Conservation (phyloP, 1,140 invertebrate genomes). For the Penaeus vannamei region DNA sequence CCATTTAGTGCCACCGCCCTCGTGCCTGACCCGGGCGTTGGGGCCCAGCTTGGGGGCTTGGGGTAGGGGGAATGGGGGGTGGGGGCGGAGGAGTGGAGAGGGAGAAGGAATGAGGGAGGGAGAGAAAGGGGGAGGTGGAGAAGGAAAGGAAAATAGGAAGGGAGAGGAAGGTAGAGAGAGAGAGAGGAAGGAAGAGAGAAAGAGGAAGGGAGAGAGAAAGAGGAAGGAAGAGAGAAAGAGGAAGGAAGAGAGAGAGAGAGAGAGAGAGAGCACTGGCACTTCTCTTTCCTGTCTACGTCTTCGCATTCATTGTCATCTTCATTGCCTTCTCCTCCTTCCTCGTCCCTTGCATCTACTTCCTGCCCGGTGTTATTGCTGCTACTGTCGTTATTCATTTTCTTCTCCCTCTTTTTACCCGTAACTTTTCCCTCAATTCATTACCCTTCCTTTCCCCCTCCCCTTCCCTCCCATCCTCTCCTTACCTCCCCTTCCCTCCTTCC, state of each 20-base stretch:
- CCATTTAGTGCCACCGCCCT: conserved; percentile 38
- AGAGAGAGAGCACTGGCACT: too few relatives aligned
- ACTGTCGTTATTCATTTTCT: not conserved
- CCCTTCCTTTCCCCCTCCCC: not conserved
- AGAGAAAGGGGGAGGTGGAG: too few relatives aligned
- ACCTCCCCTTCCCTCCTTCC: not conserved
- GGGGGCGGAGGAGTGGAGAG: not conserved
- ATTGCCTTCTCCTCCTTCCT: too few relatives aligned
- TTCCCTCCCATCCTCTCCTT: not conserved
- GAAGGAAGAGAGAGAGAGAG: too few relatives aligned
- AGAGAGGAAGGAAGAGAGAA: too few relatives aligned
- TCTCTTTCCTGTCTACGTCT: too few relatives aligned
- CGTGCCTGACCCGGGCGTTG: conserved; percentile 7
- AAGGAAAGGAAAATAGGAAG: too few relatives aligned
- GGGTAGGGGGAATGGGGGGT: not conserved
- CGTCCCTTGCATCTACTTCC: not conserved
- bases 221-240: too few relatives aligned
- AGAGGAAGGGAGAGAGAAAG: too few relatives aligned
- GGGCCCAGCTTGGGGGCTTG: not conserved
- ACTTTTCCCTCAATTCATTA: not conserved
- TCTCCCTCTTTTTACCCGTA: not conserved
- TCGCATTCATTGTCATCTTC: too few relatives aligned
- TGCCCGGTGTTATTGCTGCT: not conserved
- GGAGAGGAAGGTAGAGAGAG: too few relatives aligned
- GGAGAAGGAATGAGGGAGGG: too few relatives aligned